Percentiles rank a stretch among this genome's conserved stretches.
Conservation (phyloP, 1,140 invertebrate genomes). For the Macrobrachium nipponense region DNA sequence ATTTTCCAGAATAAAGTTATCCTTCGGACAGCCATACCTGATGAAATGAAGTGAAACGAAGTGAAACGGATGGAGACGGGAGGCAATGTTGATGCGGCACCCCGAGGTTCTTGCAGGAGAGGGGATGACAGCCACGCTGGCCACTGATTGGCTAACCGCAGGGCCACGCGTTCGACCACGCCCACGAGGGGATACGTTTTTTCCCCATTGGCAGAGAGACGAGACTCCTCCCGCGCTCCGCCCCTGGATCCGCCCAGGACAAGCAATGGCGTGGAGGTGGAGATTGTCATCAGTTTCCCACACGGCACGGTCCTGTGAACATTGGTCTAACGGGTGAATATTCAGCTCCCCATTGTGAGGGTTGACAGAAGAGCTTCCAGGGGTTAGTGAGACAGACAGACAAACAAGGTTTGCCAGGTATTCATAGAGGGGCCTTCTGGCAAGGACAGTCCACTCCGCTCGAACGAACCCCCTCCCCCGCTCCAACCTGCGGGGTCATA, state of each 20-base stretch:
- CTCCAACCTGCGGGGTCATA: no score
- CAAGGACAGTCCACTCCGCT: no score
- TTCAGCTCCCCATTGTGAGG: not conserved
- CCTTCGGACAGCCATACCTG: no score
- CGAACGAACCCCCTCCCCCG: no score
- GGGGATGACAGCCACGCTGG: conserved; percentile 31
- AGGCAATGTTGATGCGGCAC: not conserved
- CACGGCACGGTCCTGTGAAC: conserved; percentile 19
- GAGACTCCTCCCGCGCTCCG: conserved; percentile 21
- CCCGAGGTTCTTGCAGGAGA: conserved; percentile 27
- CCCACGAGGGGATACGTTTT: conserved; percentile 27
- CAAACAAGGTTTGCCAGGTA: no score
- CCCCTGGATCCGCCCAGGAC: conserved; percentile 31
- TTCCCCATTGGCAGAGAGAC: not conserved
- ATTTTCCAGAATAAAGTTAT: no score
- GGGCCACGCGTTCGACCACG: conserved; percentile 7
- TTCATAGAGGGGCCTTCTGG: no score
- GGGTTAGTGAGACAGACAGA: no score
- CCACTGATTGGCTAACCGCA: conserved; percentile 51
- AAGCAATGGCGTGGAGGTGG: conserved; percentile 30
- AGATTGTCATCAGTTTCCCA: conserved; percentile 21
- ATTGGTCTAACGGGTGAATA: not conserved
- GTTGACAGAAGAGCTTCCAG: not conserved
- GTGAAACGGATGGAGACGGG: not conserved
- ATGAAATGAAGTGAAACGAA: not conserved